Conservation (phyloP, 2,888 invertebrate species). For the Chymomyza procnemis region DNA sequence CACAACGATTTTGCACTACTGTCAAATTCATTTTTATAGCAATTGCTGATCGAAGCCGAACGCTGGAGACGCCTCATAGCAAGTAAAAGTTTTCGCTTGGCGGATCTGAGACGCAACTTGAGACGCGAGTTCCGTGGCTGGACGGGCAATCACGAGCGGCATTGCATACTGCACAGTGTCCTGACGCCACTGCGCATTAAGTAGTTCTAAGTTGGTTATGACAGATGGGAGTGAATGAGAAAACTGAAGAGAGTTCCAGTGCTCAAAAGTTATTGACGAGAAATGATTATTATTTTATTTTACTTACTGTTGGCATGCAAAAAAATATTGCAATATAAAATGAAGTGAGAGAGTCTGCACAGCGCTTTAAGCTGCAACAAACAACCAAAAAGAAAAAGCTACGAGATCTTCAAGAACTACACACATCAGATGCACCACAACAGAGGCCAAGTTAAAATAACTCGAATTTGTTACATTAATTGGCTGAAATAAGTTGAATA, state of each 20-base stretch:
- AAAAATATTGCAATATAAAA: conserved; percentile 5
- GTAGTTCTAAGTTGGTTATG: conserved; percentile 29
- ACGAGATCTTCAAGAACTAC: conserved; percentile 46
- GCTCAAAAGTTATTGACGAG: conserved; percentile 49
- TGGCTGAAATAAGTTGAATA: conserved; percentile 31
- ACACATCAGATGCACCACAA: conserved; percentile 8
- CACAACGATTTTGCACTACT: conserved; percentile 28
- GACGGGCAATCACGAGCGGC: conserved; percentile 77
- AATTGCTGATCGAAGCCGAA: conserved; percentile 74
- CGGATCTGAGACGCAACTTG: conserved; percentile 61
- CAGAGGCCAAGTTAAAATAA: conserved; percentile 48
- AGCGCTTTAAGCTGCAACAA: conserved; percentile 64
- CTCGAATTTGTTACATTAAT: conserved; percentile 32
- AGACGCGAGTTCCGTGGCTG: conserved; percentile 76
- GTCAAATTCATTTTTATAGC: conserved; percentile 63
- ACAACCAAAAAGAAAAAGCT: conserved; percentile 53
- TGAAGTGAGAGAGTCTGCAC: conserved; percentile 48
- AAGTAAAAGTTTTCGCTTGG: conserved; percentile 72
- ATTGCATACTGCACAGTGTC: conserved; percentile 77
- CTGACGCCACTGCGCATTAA: conserved; percentile 74
- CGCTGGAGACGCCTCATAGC: conserved; percentile 76
- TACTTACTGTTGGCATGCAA: neutral
- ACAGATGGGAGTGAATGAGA: neutral
- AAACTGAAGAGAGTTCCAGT: conserved; percentile 23
- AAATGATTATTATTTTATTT: conserved; percentile 39